These are phyloP conservation scores for Halcyon badia DNA, from an alignment of 2,797 vertebrate genomes.

Conservation along the genomic window DNA sequence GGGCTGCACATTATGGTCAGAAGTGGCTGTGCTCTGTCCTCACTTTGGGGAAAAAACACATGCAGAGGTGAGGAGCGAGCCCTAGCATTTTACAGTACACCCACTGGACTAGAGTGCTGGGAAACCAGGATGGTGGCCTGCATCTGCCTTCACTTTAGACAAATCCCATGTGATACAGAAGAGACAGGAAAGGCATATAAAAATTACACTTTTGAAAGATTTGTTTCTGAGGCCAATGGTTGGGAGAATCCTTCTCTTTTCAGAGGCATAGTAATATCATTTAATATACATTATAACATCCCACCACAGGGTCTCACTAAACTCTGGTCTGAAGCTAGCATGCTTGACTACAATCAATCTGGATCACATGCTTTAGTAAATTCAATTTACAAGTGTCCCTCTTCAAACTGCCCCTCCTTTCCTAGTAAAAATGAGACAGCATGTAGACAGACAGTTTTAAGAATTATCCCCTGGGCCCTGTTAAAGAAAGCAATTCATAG, in stretches of 20 bases:
- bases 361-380: constrained; percentile 33
- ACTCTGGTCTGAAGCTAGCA: neutral
- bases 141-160: neutral
- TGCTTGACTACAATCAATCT: neutral
- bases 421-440: constrained; percentile 40
- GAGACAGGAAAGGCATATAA: neutral
- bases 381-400: constrained; percentile 67
- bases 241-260: neutral
- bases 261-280: neutral
- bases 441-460: constrained; percentile 72
- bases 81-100: neutral
- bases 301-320: neutral
- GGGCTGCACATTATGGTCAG: rapidly evolving
- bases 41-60: neutral
- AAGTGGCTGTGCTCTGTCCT: neutral
- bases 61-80: neutral
- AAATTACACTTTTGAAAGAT: neutral
- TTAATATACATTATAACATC: neutral
- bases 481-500: constrained; percentile 77
- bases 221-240: neutral
- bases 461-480: constrained; percentile 67
- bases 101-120: too few relatives aligned
- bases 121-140: neutral
- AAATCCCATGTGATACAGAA: neutral
- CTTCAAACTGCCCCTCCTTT: constrained; percentile 67